Percentiles rank a stretch among this genome's conserved stretches.
Conservation (phyloP, 2,797 vertebrate genomes). For the Acomys russatus region DNA sequence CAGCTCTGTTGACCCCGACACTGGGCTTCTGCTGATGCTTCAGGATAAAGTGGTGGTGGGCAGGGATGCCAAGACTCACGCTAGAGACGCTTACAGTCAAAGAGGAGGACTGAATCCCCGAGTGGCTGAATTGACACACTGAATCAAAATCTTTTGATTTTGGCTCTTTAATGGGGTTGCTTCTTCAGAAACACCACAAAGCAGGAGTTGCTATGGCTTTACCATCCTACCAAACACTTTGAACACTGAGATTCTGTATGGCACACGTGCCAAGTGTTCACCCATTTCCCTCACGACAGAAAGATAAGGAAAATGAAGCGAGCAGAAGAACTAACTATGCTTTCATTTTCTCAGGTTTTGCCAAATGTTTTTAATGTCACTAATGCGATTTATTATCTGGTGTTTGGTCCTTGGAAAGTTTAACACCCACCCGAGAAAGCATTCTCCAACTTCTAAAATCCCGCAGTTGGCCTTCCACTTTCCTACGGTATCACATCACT, state of each 20-base stretch:
- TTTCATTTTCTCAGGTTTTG: conserved; percentile 9
- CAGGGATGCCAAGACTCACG: not conserved
- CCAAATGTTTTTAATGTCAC: not conserved
- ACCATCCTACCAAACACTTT: not conserved
- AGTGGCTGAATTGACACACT: not conserved
- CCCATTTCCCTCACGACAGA: not conserved
- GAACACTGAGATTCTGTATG: not conserved
- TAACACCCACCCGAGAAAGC: not conserved
- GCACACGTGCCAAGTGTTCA: accelerated
- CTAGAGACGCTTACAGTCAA: not conserved
- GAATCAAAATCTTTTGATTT: not conserved
- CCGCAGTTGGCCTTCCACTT: conserved; percentile 8
- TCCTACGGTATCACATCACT: not conserved
- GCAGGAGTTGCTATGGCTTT: not conserved
- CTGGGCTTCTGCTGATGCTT: not conserved
- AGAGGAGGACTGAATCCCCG: too few relatives aligned
- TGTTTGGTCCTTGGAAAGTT: not conserved
- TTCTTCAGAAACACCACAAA: not conserved
- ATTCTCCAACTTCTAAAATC: conserved; percentile 4
- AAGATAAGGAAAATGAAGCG: not conserved
- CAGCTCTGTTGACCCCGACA: not conserved
- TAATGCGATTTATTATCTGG: conserved; percentile 8
- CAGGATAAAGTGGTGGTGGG: not conserved
- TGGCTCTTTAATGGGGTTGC: too few relatives aligned
- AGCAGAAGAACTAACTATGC: not conserved